These are phyloP conservation scores for Linyphia triangularis DNA, from an alignment of 2,888 invertebrate species.

Conservation along the genomic window DNA sequence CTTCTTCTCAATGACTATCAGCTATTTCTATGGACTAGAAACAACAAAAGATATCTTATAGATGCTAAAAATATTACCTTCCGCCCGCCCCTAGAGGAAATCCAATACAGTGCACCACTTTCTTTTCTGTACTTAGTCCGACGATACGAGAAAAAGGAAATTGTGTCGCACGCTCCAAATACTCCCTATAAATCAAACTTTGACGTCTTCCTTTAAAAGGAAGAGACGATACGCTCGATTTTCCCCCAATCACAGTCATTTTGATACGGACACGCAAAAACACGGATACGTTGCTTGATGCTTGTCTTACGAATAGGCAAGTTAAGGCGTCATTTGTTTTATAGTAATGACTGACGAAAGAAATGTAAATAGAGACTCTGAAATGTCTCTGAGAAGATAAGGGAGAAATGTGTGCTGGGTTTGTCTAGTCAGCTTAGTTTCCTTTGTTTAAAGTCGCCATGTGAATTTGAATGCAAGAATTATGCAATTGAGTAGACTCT, in stretches of 20 bases:
- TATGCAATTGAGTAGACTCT: too few species aligned
- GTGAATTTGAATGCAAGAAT: too few species aligned
- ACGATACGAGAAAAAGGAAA: conserved; percentile 30
- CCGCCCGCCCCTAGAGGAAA: background rate
- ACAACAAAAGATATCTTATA: background rate
- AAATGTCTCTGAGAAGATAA: too few species aligned
- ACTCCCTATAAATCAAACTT: conserved; percentile 37
- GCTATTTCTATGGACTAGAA: background rate
- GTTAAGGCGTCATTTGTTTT: background rate
- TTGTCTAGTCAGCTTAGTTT: too few species aligned
- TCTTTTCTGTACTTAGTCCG: background rate
- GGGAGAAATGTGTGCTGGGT: too few species aligned
- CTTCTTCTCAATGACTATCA: too few species aligned
- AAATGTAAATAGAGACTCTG: too few species aligned
- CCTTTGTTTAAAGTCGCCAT: too few species aligned
- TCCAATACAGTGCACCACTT: background rate
- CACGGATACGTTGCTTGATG: background rate
- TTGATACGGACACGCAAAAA: background rate
- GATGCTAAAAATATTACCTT: background rate
- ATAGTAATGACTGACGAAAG: background rate
- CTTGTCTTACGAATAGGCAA: background rate
- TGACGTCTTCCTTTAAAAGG: conserved; percentile 15
- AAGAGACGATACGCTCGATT: background rate
- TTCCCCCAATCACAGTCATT: background rate
- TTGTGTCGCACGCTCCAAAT: conserved; percentile 35